Evolutionary conservation across 1,140 invertebrate genomes (phyloP).

Genomic region (Tribolium madens): DNA sequence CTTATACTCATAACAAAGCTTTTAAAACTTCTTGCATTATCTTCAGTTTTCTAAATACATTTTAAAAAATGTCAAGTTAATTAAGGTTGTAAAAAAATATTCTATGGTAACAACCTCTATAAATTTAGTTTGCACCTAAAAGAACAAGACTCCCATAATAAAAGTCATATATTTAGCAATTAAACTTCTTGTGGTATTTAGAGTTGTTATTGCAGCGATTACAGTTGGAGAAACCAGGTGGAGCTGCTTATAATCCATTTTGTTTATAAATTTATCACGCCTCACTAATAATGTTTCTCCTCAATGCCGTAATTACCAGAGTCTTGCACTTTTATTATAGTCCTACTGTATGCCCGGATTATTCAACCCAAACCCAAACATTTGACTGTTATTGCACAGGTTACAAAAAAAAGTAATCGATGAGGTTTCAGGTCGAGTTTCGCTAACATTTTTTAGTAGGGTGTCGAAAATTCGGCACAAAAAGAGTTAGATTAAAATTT

Average conservation of each 20-base stretch:
- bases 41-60: no score
- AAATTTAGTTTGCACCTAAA: neutral
- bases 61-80: no score
- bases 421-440: no score
- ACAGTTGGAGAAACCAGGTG: constrained; percentile 32
- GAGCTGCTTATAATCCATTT: constrained; percentile 22
- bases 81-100: no score
- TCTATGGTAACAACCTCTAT: no score
- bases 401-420: neutral
- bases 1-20: no score
- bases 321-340: constrained; percentile 18
- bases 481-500: constrained; percentile 9
- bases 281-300: constrained; percentile 36
- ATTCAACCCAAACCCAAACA: constrained; percentile 32
- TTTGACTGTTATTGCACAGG: neutral
- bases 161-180: constrained; percentile 31
- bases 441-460: neutral
- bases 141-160: constrained; percentile 14
- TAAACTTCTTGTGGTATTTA: constrained; percentile 17
- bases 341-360: constrained; percentile 16
- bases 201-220: constrained; percentile 26
- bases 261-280: constrained; percentile 39
- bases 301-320: constrained; percentile 15
- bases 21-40: no score
- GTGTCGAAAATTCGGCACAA: neutral